These are phyloP conservation scores for Machimus rusticus DNA, from an alignment of 2,888 invertebrate species.

Conservation along the genomic window DNA sequence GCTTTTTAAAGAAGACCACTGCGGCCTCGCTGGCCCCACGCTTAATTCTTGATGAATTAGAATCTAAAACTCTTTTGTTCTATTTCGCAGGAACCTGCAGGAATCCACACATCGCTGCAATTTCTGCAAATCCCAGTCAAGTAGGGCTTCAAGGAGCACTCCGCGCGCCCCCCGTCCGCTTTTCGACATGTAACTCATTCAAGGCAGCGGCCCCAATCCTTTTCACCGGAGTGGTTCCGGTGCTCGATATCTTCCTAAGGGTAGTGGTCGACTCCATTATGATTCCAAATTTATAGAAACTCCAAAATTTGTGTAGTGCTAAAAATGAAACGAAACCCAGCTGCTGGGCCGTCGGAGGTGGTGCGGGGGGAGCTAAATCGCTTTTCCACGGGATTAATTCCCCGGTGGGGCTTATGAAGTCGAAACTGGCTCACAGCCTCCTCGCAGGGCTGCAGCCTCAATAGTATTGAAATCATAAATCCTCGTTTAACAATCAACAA, in stretches of 20 bases:
- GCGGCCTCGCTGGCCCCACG: not conserved
- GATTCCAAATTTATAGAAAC: not conserved
- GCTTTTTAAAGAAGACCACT: not conserved
- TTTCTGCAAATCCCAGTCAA: not conserved
- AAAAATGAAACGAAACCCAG: not conserved
- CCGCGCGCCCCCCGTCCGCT: not conserved
- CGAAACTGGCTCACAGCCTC: not conserved
- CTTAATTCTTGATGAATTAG: not conserved
- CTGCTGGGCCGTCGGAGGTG: not conserved
- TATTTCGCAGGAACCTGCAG: not conserved
- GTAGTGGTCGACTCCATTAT: not conserved
- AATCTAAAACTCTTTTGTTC: not conserved
- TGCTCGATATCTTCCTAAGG: not conserved
- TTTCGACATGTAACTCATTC: not conserved
- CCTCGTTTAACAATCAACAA: slow-evolving; percentile 52
- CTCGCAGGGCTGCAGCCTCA: slow-evolving; percentile 8
- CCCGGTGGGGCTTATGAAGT: not conserved
- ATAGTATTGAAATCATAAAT: slow-evolving; percentile 51
- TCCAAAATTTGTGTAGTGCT: slow-evolving; percentile 8
- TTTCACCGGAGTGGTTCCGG: not conserved
- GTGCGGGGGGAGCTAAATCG: not conserved
- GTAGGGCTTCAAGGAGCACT: not conserved
- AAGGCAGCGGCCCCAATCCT: not conserved
- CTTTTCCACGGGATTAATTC: slow-evolving; percentile 22
- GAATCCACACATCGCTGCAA: not conserved